phyloP scores from a whole-genome alignment of 2,113 vertebrate species.

The Colinus virginianus region DNA sequence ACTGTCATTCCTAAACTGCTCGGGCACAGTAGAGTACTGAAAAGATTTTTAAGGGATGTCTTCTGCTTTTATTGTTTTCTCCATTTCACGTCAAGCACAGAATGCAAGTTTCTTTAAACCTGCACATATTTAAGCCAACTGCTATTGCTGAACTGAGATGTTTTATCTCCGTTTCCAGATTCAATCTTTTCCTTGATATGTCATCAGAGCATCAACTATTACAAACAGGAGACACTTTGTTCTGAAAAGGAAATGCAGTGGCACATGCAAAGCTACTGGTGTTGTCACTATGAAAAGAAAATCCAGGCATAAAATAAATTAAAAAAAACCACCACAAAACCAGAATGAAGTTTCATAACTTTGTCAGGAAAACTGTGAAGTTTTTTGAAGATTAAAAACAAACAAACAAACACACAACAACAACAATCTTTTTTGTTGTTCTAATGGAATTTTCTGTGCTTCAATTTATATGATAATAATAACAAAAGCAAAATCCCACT shows the following conservation, averaged over 20 bases:
- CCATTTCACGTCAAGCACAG: background rate
- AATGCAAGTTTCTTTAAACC: background rate
- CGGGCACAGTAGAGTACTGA: too few species aligned
- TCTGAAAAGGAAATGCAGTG: constrained; percentile 17
- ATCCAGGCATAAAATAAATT: background rate
- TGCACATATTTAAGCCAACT: background rate
- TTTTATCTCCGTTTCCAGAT: constrained; percentile 16
- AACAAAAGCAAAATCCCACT: background rate
- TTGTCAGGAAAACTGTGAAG: background rate
- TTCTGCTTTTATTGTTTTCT: background rate
- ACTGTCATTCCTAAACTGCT: background rate
- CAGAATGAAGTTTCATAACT: background rate
- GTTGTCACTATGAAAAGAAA: background rate
- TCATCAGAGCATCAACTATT: constrained; percentile 19
- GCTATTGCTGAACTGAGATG: background rate
- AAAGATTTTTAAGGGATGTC: background rate
- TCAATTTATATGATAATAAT: background rate
- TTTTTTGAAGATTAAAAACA: background rate
- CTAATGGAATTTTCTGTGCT: background rate
- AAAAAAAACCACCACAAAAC: constrained; percentile 2
- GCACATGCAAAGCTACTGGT: background rate
- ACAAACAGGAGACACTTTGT: background rate
- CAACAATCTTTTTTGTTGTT: background rate
- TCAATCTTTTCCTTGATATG: background rate
- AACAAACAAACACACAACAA: too few species aligned